phyloP scores from a whole-genome alignment of 2,797 vertebrate genomes.

The Bradypus variegatus region DNA sequence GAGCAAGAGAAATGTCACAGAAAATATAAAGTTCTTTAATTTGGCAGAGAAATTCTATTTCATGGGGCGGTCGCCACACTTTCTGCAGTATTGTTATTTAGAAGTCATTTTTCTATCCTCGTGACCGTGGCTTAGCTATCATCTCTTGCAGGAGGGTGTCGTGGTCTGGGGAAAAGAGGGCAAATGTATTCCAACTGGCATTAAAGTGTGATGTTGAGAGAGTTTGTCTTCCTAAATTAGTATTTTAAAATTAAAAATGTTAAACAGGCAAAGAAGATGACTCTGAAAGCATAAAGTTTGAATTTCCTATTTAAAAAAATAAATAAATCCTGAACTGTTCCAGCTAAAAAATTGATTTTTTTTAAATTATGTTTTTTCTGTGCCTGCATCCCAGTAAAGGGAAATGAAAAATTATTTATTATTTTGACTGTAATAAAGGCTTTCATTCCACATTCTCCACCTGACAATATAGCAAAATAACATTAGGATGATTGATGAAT shows the following conservation, averaged over 20 bases:
- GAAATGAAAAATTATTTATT: background rate
- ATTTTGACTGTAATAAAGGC: background rate
- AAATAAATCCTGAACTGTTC: background rate
- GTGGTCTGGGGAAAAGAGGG: background rate
- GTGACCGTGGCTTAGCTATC: background rate
- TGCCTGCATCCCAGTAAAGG: background rate
- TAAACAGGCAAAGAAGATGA: background rate
- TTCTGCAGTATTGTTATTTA: background rate
- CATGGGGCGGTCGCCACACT: background rate
- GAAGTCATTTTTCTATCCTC: background rate
- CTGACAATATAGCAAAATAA: background rate
- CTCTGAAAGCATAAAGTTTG: background rate
- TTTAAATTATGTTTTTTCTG: background rate
- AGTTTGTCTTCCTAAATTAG: background rate
- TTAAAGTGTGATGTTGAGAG: background rate
- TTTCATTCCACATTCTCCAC: background rate
- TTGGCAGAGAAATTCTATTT: background rate
- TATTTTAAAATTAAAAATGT: conserved; percentile 7
- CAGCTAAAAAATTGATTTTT: background rate
- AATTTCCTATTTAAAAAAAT: conserved; percentile 19
- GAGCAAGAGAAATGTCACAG: background rate
- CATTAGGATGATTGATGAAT: background rate
- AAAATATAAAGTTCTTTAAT: background rate
- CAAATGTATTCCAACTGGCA: background rate
- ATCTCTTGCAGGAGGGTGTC: background rate